Evolutionary conservation across 2,888 invertebrate genomes (phyloP), one percentile per base, ranked within the genome.

Genomic region (Boloria selene): DNA sequence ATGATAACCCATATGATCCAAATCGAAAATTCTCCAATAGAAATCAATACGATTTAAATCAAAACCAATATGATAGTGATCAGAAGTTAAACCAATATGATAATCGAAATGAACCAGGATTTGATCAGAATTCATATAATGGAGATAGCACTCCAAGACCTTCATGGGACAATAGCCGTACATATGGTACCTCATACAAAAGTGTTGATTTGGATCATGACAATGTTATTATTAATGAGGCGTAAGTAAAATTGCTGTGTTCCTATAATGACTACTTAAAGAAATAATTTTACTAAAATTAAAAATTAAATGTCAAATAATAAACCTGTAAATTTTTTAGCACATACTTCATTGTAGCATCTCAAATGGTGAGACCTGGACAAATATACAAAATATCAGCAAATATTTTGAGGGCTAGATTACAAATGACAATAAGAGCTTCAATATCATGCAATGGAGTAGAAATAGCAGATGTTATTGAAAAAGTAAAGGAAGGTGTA

Each of bases 281-380:
- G 10, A 5, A 49, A 16, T 49, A n/a, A 16, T 16, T 16, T 7
- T n/a, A 16, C 0, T 4, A 16, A 7, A 38, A 38, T 38, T 10
- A 7, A 38, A 38, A 38, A 7, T 22, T 22, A 22, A 1, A 22
- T 3, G 3, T 22, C 2, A 38, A 38, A 38, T 38, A 38, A 38
- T 38, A 7, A 38, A 38, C 31, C 31, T 38, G 7, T 38, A 10
- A 38, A 38, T 38, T 18, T 60, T 92, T 45, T 89, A 97, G 97
- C 68, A 97, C 97, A 10, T 98, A 98, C 85, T 97, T 99, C 80
- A 95, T 99, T 71, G 96, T 98, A 38, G 97, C 98, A 0, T 98
- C 98, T 4, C 95, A 95, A 73, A 96, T 97, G 94, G 96, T 99
- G 13, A 94, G 98, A 4, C 98, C 99, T 0, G 97, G 97, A 0